These are phyloP conservation scores for Trichechus manatus DNA, from an alignment of 2,113 vertebrate genomes.

Conservation along the genomic window DNA sequence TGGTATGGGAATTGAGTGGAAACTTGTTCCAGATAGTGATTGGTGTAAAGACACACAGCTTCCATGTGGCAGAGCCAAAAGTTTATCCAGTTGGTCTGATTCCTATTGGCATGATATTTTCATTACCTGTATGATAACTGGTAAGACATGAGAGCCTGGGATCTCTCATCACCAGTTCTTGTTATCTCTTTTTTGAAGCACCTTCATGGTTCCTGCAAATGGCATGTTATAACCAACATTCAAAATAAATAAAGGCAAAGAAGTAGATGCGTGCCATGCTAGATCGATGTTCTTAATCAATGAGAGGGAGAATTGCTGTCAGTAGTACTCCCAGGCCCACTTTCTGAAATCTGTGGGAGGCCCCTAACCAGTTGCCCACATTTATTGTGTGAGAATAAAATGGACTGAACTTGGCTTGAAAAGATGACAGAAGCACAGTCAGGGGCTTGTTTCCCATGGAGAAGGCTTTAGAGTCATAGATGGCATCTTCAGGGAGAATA, in stretches of 20 bases:
- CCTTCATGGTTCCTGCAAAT: not conserved
- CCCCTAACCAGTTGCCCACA: not conserved
- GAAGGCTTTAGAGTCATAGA: not conserved
- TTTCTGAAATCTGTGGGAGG: not conserved
- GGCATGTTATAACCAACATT: not conserved
- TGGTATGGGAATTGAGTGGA: constrained; percentile 50
- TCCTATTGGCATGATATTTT: not conserved
- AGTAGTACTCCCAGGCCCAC: not conserved
- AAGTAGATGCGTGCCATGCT: not conserved
- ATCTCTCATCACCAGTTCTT: not conserved
- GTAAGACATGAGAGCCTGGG: not conserved
- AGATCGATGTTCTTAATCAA: not conserved
- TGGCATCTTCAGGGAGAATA: not conserved
- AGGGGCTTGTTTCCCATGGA: not conserved
- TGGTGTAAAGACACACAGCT: not conserved
- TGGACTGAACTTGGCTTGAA: not conserved
- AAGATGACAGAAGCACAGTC: not conserved
- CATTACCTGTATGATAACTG: not conserved
- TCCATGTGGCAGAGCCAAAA: constrained; percentile 39
- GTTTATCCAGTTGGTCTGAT: not conserved
- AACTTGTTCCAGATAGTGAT: constrained; percentile 31
- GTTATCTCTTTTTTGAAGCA: not conserved
- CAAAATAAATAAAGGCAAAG: not conserved
- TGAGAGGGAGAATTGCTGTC: not conserved
- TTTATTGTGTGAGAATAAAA: not conserved